Conservation (phyloP, 1,140 invertebrate species). For the Heliconius melpomene region DNA sequence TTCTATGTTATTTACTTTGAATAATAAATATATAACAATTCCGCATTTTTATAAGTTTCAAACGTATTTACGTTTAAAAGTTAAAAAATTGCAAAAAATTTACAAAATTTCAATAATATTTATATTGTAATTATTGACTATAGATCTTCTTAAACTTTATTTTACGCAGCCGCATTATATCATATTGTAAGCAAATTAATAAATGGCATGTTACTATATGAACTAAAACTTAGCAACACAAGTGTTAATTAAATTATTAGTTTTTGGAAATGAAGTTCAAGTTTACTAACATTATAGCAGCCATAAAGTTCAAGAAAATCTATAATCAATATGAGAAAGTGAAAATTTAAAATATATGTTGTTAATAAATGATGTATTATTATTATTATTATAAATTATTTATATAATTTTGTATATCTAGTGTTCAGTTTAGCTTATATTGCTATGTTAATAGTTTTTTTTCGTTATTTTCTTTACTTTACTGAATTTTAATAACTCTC, state of each 20-base stretch:
- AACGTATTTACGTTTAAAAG: too few species aligned
- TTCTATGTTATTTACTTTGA: not conserved
- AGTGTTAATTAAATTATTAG: too few species aligned
- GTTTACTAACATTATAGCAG: too few species aligned
- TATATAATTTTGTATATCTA: slow-evolving; percentile 13
- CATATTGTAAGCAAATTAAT: too few species aligned
- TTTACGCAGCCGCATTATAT: not conserved
- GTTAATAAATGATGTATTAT: not conserved
- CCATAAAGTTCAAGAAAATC: not conserved
- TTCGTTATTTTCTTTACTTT: slow-evolving; percentile 5
- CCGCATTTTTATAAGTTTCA: too few species aligned
- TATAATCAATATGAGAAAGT: not conserved
- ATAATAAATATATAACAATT: not conserved
- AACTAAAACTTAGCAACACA: not conserved
- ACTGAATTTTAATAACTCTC: slow-evolving; percentile 16
- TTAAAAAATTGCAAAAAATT: too few species aligned
- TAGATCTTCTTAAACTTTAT: not conserved
- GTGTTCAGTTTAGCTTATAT: not conserved
- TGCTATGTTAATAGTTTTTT: slow-evolving; percentile 19
- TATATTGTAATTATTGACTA: not conserved
- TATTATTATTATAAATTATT: slow-evolving; percentile 6
- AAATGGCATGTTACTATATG: not conserved
- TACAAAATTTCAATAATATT: too few species aligned
- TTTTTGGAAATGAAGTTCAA: too few species aligned
- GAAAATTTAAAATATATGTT: not conserved